phyloP scores from a whole-genome alignment of 2,888 invertebrate genomes.

The Parnassius smintheus region DNA sequence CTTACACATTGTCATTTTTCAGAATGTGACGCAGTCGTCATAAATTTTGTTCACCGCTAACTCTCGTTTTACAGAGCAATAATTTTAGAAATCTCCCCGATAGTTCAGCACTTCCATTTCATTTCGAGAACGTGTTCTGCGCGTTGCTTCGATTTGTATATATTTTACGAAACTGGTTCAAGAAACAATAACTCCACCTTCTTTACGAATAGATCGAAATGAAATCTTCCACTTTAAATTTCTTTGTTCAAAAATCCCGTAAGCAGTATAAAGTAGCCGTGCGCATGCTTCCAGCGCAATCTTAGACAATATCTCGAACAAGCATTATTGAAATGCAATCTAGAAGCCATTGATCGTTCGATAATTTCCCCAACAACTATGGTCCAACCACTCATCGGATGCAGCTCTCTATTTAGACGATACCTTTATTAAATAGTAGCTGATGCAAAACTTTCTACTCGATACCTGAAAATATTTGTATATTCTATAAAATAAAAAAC shows the following conservation, averaged over 20 bases:
- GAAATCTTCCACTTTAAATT: slow-evolving; percentile 7
- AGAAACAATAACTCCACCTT: slow-evolving; percentile 11
- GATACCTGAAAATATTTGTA: slow-evolving; percentile 1
- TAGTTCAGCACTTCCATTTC: too few species aligned
- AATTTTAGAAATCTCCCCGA: not conserved
- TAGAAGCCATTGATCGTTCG: slow-evolving; percentile 72
- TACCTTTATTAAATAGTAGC: slow-evolving; percentile 79
- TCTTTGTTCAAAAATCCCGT: slow-evolving; percentile 47
- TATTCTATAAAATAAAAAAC: not conserved
- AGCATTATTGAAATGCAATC: slow-evolving; percentile 78
- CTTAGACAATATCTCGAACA: slow-evolving; percentile 64
- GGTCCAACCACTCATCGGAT: slow-evolving; percentile 73
- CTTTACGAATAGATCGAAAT: not conserved
- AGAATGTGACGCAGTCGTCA: slow-evolving; percentile 3
- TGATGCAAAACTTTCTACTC: slow-evolving; percentile 28
- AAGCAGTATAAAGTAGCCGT: slow-evolving; percentile 60
- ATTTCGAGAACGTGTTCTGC: not conserved
- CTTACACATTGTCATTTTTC: slow-evolving; percentile 18
- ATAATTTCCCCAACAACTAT: slow-evolving; percentile 74
- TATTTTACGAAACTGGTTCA: not conserved
- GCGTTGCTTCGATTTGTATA: not conserved
- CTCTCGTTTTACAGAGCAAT: not conserved
- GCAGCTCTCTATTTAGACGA: slow-evolving; percentile 62
- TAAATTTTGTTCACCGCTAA: slow-evolving; percentile 7
- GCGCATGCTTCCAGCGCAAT: slow-evolving; percentile 62